Evolutionary conservation across 2,113 vertebrate species (phyloP), one percentile per base, ranked within the genome.

Genomic region (Baryphthengus martii): DNA sequence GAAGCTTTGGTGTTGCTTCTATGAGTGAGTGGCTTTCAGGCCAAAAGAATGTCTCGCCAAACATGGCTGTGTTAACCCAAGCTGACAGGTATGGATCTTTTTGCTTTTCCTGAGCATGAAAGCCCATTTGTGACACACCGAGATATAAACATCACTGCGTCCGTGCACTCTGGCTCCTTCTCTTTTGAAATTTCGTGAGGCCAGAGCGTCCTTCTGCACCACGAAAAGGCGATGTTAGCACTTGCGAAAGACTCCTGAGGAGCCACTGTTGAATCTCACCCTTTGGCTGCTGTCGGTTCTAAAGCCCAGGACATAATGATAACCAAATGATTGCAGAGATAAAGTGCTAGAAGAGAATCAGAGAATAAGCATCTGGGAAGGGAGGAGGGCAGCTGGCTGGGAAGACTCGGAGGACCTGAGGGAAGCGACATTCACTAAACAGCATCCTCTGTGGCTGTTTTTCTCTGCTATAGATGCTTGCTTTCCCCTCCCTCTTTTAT

Each of bases 401-500:
- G 67, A 71, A 88, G 68, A 35, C n/a, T 76, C 12, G 11, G 52
- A 31, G 79, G 53, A 55, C 65, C 44, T 63, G 47, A 88, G 91
- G 55, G 75, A 73, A 88, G 82, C 65, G 86, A 50, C 59, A 90
- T 59, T 86, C 2, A 11, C 77, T 83, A 29, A 83, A 77, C n/a
- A 67, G 90, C 77, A 88, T 80, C 70, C 39, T 94, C 35, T 72
- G 16, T 95, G 58, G 49, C 66, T 77, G 59, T 67, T 77, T 29
- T 42, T 39, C 63, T 61, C 9, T 56, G 56, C 63, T 93, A 52
- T 11, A 86, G 75, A 90, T 62, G 75, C 31, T 89, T 96, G 24
- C 25, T 94, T 88, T 89, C 71, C 70, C 85, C 76, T 81, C 82
- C 90, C 83, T 72, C 68, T 90, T 92, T 90, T 91, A 74, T 94